Evolutionary conservation across 2,888 invertebrate genomes (phyloP).

Genomic region (Tuberolachnus salignus): DNA sequence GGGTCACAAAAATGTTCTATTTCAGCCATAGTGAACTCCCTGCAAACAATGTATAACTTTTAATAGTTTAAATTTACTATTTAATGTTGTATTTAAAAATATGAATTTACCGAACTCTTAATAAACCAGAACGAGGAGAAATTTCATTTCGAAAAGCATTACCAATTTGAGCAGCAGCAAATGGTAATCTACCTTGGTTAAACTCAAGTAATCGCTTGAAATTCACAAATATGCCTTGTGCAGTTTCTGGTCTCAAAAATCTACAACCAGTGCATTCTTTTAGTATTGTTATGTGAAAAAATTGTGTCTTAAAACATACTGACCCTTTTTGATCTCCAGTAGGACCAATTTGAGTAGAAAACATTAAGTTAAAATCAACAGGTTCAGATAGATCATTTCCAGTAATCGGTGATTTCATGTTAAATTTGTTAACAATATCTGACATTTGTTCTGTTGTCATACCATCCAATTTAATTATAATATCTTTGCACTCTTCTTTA

Average conservation of each 20-base stretch:
- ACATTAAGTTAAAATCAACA: constrained; percentile 99
- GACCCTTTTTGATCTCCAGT: constrained; percentile 90
- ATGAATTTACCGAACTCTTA: constrained; percentile 74
- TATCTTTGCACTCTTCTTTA: constrained; percentile 77
- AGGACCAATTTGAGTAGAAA: constrained; percentile 96
- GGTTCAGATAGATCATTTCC: constrained; percentile 95
- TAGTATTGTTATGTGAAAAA: neutral
- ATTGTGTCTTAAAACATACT: constrained; percentile 54
- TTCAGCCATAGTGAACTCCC: constrained; percentile 99
- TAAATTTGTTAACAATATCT: constrained; percentile 79
- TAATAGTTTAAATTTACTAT: neutral
- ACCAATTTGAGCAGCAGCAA: constrained; percentile 98
- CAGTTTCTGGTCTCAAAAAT: constrained; percentile 96
- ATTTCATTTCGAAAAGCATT: constrained; percentile 99
- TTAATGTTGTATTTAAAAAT: neutral
- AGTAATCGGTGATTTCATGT: constrained; percentile 94
- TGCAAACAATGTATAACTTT: constrained; percentile 60
- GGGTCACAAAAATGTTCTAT: constrained; percentile 99
- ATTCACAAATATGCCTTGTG: constrained; percentile 99
- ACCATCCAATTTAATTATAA: constrained; percentile 83
- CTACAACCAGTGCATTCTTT: constrained; percentile 62
- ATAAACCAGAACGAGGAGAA: constrained; percentile 93
- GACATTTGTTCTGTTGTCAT: constrained; percentile 91
- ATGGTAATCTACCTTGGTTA: constrained; percentile 93
- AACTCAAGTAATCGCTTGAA: constrained; percentile 97